These are phyloP conservation scores for Acipenser oxyrinchus DNA, from an alignment of 2,797 vertebrate species.

Conservation along the genomic window DNA sequence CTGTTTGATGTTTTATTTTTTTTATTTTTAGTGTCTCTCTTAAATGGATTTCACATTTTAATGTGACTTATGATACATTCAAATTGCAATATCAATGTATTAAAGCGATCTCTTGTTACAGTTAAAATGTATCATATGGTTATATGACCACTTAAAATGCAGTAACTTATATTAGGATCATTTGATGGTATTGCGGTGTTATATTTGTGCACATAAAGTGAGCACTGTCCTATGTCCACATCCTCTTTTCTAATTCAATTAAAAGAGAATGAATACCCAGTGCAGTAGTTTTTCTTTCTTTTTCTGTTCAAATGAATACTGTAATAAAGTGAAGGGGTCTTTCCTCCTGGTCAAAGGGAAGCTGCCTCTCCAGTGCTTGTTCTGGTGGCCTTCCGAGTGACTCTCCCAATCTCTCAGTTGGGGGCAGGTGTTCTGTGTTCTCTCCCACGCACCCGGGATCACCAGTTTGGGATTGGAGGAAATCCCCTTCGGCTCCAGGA, in stretches of 20 bases:
- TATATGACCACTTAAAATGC: no score
- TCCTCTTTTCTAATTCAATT: neutral
- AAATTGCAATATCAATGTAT: no score
- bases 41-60: no score
- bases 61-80: no score
- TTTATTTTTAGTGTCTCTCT: no score
- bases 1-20: no score
- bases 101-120: no score
- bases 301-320: neutral
- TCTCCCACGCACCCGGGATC: conserved; percentile 11
- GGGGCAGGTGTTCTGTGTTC: neutral
- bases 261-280: neutral
- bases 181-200: no score
- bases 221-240: neutral
- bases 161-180: no score
- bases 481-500: conserved; percentile 5
- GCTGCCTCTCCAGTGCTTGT: neutral
- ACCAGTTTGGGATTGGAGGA: conserved; percentile 2
- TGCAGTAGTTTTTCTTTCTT: neutral
- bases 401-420: neutral
- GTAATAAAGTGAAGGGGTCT: no score
- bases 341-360: neutral
- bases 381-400: neutral
- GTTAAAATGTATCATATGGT: no score
- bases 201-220: no score